Base-by-base conservation (phyloP, 1,140 invertebrate species). In the Pseudomyrmex cubaensis region DNA sequence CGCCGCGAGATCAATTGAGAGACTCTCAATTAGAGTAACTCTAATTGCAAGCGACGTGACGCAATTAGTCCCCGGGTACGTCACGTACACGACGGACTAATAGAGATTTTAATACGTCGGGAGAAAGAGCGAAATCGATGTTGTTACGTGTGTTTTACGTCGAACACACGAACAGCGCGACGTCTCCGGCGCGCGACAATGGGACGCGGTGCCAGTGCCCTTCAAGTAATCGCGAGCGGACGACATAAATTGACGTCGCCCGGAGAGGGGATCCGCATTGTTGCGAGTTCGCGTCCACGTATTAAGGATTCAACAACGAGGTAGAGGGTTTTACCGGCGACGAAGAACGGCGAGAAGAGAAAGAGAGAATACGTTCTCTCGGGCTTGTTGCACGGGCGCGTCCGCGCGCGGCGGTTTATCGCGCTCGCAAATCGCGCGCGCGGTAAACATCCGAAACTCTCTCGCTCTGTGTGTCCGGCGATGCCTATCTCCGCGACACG, bases 221-320 rank as follows among this genome's bases (percentile, higher is more conserved):
- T 54, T 35, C n/a, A 63, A 72, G 66, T 82, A 75, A 85, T 77
- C 77, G 46, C 63, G 67, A 35, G 46, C 63, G 17, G 77, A 35
- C 22, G 57, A 85, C 66, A 66, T 66, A 77, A 77, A 85, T 88
- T 70, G 73, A 76, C 73, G 17, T 72, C 48, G 17, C 46, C 20
- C 9, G 22, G 22, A 13, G 52, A 22, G 44, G 52, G 9, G 73
- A 22, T 2, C 57, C 2, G 10, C 22, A 76, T 87, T 73, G 82
- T 80, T 46, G 64, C 64, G 56, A 63, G 25, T 3, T 52, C 44
- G 35, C 69, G 50, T 12, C 35, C 61, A 20, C 25, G 20, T 64
- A 77, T 76, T 77, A 83, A 76, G 61, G 62, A 83, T 87, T 88
- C 74, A 75, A 87, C 84, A 75, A 86, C 35, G 5, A 35, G 35